These are phyloP conservation scores for Hippocampus barbouri DNA, from an alignment of 2,113 vertebrate species.

Conservation along the genomic window DNA sequence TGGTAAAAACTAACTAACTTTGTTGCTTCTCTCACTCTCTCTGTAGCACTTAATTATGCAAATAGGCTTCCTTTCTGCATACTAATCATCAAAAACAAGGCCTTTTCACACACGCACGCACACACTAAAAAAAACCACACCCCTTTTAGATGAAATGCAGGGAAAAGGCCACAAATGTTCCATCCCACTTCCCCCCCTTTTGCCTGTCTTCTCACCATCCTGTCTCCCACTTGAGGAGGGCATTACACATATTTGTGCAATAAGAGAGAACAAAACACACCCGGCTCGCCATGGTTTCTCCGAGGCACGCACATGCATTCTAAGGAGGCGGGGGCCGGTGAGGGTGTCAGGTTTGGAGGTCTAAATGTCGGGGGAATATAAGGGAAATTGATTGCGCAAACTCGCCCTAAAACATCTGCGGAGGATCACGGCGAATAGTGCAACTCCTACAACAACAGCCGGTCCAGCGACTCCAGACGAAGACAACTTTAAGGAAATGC, in stretches of 20 bases:
- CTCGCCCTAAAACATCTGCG: constrained; percentile 67
- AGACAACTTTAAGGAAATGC: not conserved
- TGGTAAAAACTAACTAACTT: constrained; percentile 81
- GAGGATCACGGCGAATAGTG: constrained; percentile 25
- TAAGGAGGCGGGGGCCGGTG: not conserved
- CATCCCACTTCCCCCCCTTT: constrained; percentile 36
- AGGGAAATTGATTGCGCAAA: constrained; percentile 67
- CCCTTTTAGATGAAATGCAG: constrained; percentile 30
- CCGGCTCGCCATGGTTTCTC: constrained; percentile 55
- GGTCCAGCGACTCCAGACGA: not conserved
- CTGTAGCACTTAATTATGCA: constrained; percentile 75
- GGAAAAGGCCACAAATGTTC: constrained; percentile 46
- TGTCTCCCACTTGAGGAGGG: constrained; percentile 35
- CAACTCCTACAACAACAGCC: not conserved
- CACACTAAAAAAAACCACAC: constrained; percentile 13
- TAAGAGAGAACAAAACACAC: constrained; percentile 51
- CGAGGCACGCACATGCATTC: constrained; percentile 59
- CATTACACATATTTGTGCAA: constrained; percentile 48
- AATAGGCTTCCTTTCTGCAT: constrained; percentile 78
- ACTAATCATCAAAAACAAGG: constrained; percentile 82
- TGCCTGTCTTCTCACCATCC: constrained; percentile 17
- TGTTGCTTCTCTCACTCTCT: constrained; percentile 67
- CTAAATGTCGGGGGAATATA: constrained; percentile 50
- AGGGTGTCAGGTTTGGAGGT: constrained; percentile 19
- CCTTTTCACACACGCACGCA: not conserved